These are phyloP conservation scores for Chionis minor DNA, from an alignment of 2,113 vertebrate species.

Conservation along the genomic window DNA sequence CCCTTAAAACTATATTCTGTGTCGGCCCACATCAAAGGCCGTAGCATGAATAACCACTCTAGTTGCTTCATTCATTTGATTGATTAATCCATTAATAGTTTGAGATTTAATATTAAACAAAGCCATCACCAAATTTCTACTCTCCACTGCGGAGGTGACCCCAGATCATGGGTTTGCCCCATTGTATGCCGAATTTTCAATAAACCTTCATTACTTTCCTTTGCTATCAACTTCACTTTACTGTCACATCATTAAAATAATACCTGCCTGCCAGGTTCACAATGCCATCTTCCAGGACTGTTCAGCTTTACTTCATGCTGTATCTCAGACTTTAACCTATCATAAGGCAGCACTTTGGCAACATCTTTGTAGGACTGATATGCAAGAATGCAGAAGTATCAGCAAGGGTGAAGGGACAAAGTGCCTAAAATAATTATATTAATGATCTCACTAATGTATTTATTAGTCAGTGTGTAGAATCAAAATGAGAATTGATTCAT, in stretches of 20 bases:
- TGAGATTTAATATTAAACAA: not conserved
- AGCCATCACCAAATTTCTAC: not conserved
- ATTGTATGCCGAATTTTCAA: not conserved
- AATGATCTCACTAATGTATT: not conserved
- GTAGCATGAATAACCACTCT: not conserved
- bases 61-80: not conserved
- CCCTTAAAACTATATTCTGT: not conserved
- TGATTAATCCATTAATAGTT: not conserved
- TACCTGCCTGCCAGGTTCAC: not conserved
- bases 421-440: not conserved
- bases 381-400: not conserved
- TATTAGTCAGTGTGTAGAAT: not conserved
- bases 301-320: not conserved
- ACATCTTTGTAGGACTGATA: not conserved
- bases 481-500: constrained; percentile 21
- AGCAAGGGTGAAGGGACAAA: not conserved
- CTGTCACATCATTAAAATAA: not conserved
- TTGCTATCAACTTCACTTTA: not conserved
- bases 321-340: not conserved
- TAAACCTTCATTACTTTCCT: not conserved
- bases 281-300: not conserved
- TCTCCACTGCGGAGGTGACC: not conserved
- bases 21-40: not conserved
- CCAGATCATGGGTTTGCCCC: not conserved
- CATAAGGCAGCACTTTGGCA: not conserved